phyloP scores from a whole-genome alignment of 1,140 invertebrate genomes.

The Atta cephalotes region DNA sequence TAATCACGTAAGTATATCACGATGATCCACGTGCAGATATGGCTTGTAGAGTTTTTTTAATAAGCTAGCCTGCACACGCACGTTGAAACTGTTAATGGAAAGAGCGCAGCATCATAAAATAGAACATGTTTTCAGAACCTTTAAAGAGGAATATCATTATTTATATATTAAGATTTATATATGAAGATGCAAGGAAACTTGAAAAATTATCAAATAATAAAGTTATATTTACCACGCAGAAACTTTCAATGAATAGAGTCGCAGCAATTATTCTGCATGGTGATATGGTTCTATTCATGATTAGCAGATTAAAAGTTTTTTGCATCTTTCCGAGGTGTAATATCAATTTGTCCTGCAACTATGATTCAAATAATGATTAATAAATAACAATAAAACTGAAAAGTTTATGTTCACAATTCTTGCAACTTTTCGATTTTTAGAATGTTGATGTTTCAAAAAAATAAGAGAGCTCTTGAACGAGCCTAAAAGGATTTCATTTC shows the following conservation, averaged over 20 bases:
- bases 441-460: background rate
- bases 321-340: slow-evolving; percentile 41
- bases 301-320: slow-evolving; percentile 22
- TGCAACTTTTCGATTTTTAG: background rate
- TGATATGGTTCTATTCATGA: slow-evolving; percentile 29
- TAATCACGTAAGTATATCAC: background rate
- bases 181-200: background rate
- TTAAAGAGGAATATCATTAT: background rate
- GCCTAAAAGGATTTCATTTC: background rate
- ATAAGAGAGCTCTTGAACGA: background rate
- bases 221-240: background rate
- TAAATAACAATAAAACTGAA: background rate
- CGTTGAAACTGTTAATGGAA: slow-evolving; percentile 24
- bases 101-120: slow-evolving; percentile 38
- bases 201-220: background rate
- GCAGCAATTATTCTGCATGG: slow-evolving; percentile 45
- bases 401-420: background rate
- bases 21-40: background rate
- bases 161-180: background rate
- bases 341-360: slow-evolving; percentile 49
- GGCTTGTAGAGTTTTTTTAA: background rate
- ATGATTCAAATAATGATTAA: background rate
- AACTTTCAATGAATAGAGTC: slow-evolving; percentile 38
- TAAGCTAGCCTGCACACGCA: background rate
- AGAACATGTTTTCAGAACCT: slow-evolving; percentile 45